Conservation (phyloP, 1,140 invertebrate genomes). For the Drosophila insularis region DNA sequence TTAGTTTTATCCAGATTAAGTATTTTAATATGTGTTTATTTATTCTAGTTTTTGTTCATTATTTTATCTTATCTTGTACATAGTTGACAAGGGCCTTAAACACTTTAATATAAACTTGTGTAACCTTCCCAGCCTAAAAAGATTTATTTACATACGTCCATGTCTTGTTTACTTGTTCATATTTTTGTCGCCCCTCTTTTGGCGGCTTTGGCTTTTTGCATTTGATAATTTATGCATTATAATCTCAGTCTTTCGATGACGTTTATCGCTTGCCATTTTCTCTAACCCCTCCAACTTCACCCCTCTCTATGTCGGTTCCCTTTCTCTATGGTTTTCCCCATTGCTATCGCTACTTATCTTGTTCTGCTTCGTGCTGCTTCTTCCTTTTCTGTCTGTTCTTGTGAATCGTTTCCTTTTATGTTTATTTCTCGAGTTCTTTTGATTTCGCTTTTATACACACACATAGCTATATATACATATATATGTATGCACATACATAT, state of each 20-base stretch:
- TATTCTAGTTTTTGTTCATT: too few species aligned
- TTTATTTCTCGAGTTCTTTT: conserved; percentile 77
- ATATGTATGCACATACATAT: conserved; percentile 26
- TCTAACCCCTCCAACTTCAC: conserved; percentile 9
- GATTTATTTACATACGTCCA: neutral
- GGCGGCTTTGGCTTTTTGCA: conserved; percentile 67
- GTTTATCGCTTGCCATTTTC: conserved; percentile 72
- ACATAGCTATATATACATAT: neutral
- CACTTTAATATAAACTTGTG: neutral
- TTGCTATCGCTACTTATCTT: conserved; percentile 48
- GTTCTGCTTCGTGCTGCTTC: conserved; percentile 55
- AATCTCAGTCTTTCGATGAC: conserved; percentile 68
- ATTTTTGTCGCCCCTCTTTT: conserved; percentile 13
- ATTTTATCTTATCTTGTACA: too few species aligned
- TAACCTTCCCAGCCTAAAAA: neutral
- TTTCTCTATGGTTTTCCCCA: conserved; percentile 23
- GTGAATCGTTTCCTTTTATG: conserved; percentile 75
- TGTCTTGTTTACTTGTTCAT: neutral
- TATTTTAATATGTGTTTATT: neutral
- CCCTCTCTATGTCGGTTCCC: neutral
- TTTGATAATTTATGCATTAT: conserved; percentile 80
- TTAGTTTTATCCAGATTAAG: neutral
- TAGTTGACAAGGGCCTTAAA: neutral
- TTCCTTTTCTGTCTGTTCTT: conserved; percentile 54
- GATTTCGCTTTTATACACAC: conserved; percentile 64